Percentiles rank a stretch among this genome's conserved stretches.
These are phyloP conservation scores for Macaria notata DNA, from an alignment of 2,888 invertebrate genomes.

Conservation along the genomic window DNA sequence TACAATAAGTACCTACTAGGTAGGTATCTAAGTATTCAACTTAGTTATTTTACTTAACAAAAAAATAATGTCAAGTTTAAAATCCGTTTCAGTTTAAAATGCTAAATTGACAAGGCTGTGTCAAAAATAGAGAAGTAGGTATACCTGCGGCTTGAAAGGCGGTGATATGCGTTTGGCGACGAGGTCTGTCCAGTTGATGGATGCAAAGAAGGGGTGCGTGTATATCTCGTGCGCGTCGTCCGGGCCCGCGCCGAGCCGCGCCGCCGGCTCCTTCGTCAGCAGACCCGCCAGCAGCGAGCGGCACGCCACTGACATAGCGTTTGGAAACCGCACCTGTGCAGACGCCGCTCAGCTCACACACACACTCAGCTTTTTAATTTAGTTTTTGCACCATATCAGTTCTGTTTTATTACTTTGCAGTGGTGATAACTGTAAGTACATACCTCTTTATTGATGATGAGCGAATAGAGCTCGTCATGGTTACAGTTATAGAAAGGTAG, in stretches of 20 bases:
- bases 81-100: too few relatives aligned
- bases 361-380: too few relatives aligned
- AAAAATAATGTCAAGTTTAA: too few relatives aligned
- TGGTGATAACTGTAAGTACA: neutral
- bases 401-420: too few relatives aligned
- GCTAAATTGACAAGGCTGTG: too few relatives aligned
- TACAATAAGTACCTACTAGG: too few relatives aligned
- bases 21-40: too few relatives aligned
- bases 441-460: slow-evolving; percentile 96
- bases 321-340: slow-evolving; percentile 92
- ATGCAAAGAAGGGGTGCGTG: slow-evolving; percentile 96
- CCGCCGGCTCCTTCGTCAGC: slow-evolving; percentile 94
- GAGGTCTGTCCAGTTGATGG: slow-evolving; percentile 97
- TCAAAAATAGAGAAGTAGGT: too few relatives aligned
- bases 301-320: slow-evolving; percentile 93
- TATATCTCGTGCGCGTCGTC: slow-evolving; percentile 97
- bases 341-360: too few relatives aligned
- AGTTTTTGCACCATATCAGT: too few relatives aligned
- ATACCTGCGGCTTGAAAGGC: slow-evolving; percentile 89
- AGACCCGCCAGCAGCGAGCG: slow-evolving; percentile 93
- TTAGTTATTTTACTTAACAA: too few relatives aligned
- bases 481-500: slow-evolving; percentile 99
- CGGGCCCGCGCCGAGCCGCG: slow-evolving; percentile 96
- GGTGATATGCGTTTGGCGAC: slow-evolving; percentile 96
- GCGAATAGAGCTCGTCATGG: slow-evolving; percentile 96